Evolutionary conservation across 1,140 invertebrate genomes (phyloP).

Genomic region (Drosophila simulans): DNA sequence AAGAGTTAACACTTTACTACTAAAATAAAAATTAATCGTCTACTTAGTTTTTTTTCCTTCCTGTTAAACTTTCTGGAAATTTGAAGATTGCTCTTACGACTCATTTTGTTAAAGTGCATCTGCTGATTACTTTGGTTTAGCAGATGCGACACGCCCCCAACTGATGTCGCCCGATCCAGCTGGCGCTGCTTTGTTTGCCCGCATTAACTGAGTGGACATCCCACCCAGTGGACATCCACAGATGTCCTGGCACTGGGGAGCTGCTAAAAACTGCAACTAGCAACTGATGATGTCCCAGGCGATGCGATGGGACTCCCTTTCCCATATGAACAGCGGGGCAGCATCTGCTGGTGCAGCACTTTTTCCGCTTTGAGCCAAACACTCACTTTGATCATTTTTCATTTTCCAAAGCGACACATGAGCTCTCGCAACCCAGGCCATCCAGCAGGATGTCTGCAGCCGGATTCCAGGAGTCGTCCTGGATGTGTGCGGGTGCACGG

Average conservation of each 20-base stretch:
- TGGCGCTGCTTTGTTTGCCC: slow-evolving; percentile 63
- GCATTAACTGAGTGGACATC: slow-evolving; percentile 71
- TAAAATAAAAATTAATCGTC: neutral
- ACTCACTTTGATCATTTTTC: slow-evolving; percentile 82
- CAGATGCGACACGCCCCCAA: slow-evolving; percentile 44
- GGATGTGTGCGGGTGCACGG: slow-evolving; percentile 16
- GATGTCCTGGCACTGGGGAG: slow-evolving; percentile 32
- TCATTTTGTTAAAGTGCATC: slow-evolving; percentile 18
- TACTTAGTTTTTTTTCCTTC: neutral
- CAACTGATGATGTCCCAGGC: slow-evolving; percentile 74
- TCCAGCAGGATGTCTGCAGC: slow-evolving; percentile 17
- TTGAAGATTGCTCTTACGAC: no score
- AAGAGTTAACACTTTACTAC: neutral
- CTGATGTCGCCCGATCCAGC: slow-evolving; percentile 32
- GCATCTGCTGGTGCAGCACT: slow-evolving; percentile 61
- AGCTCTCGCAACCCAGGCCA: slow-evolving; percentile 36
- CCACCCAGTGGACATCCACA: slow-evolving; percentile 35
- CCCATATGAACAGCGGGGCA: slow-evolving; percentile 32
- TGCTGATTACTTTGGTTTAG: slow-evolving; percentile 65
- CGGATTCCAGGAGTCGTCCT: slow-evolving; percentile 19
- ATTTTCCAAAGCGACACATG: slow-evolving; percentile 72
- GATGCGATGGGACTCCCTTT: slow-evolving; percentile 27
- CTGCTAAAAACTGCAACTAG: slow-evolving; percentile 64
- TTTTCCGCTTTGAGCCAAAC: slow-evolving; percentile 68
- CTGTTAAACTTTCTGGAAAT: no score